Conservation (phyloP, 2,797 vertebrate genomes). For the Labeo calbasu region DNA sequence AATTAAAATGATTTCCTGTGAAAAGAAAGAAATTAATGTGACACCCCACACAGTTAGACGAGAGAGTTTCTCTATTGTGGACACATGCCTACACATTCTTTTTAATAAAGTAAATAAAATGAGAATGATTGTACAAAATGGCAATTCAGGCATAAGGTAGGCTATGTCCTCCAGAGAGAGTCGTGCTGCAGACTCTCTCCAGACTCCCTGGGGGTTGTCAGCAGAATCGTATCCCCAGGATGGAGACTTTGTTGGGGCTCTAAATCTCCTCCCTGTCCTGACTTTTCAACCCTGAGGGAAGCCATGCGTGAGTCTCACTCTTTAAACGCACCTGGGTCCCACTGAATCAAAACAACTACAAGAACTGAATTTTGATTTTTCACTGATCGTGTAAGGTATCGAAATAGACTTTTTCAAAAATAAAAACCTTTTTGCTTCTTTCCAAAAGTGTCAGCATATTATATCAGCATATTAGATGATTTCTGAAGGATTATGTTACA, state of each 20-base stretch:
- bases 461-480: background rate
- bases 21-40: slow-evolving; percentile 42
- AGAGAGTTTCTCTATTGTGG: slow-evolving; percentile 15
- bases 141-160: slow-evolving; percentile 8
- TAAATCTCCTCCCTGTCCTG: slow-evolving; percentile 2
- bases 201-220: slow-evolving; percentile 46
- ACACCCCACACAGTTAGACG: slow-evolving; percentile 42
- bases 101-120: slow-evolving; percentile 44
- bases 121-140: background rate
- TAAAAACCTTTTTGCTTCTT: no score
- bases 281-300: slow-evolving; percentile 48
- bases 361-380: background rate
- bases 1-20: slow-evolving; percentile 33
- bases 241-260: slow-evolving; percentile 19
- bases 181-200: slow-evolving; percentile 23
- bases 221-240: slow-evolving; percentile 38
- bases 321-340: slow-evolving; percentile 55
- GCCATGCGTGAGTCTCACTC: slow-evolving; percentile 37
- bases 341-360: slow-evolving; percentile 48
- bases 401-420: background rate
- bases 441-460: background rate
- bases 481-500: background rate
- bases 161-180: slow-evolving; percentile 5
- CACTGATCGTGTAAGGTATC: background rate
- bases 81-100: slow-evolving; percentile 26